phyloP scores from a whole-genome alignment of 2,797 vertebrate species.

The Acanthurus lineatus region DNA sequence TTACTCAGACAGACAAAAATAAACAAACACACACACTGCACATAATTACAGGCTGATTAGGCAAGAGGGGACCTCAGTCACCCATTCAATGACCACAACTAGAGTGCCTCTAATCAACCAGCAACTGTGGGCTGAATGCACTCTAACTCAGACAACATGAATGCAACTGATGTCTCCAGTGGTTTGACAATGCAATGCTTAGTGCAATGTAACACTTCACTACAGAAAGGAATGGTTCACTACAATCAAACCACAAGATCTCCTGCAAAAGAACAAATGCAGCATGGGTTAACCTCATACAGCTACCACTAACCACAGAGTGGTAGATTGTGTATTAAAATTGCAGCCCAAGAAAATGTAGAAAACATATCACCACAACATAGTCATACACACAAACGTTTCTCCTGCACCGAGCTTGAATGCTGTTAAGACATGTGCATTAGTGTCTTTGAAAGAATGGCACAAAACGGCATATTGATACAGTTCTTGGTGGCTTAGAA shows the following conservation, averaged over 20 bases:
- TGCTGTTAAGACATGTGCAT: background rate
- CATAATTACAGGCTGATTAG: constrained; percentile 15
- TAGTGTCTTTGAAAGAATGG: background rate
- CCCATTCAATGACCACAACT: constrained; percentile 37
- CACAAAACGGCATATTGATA: background rate
- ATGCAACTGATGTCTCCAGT: constrained; percentile 50
- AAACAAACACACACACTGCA: constrained; percentile 6
- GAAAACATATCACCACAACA: constrained; percentile 45
- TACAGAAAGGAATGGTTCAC: constrained; percentile 46
- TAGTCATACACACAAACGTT: constrained; percentile 4
- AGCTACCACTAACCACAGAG: constrained; percentile 55
- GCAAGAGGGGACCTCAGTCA: constrained; percentile 29
- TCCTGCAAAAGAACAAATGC: constrained; percentile 52
- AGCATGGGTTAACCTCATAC: constrained; percentile 39
- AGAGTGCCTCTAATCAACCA: constrained; percentile 43
- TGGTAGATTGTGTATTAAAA: constrained; percentile 52
- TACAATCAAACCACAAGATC: constrained; percentile 65
- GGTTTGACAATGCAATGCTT: constrained; percentile 56
- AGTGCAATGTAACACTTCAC: constrained; percentile 50
- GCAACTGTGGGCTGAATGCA: constrained; percentile 37
- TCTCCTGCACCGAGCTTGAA: background rate
- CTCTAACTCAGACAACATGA: constrained; percentile 51
- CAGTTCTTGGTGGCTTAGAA: background rate
- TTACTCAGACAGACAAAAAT: constrained; percentile 21
- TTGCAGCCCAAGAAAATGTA: constrained; percentile 36